Percentiles rank a stretch among this genome's conserved stretches.
Evolutionary conservation across 2,113 vertebrate species (phyloP).

Genomic region (Alces alces): DNA sequence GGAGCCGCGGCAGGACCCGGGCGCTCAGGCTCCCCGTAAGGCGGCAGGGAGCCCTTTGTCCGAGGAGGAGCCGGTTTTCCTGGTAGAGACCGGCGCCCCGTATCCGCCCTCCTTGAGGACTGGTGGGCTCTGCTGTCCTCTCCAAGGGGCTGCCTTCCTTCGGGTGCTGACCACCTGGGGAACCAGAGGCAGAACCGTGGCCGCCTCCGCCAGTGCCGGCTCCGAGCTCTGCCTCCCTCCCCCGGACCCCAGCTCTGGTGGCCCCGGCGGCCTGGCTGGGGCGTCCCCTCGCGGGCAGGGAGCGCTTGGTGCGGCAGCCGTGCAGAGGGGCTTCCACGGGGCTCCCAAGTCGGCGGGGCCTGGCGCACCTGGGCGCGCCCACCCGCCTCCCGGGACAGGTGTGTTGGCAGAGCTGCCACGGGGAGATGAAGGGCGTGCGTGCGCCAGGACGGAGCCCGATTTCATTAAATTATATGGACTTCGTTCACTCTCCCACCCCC

Average conservation of each 20-base stretch:
- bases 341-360: background rate
- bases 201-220: background rate
- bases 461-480: background rate
- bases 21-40: background rate
- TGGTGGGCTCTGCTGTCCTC: background rate
- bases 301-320: background rate
- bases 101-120: background rate
- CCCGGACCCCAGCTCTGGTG: background rate
- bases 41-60: conserved; percentile 59
- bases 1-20: background rate
- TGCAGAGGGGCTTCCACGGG: background rate
- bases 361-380: conserved; percentile 45
- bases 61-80: background rate
- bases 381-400: conserved; percentile 41
- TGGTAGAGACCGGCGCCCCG: background rate
- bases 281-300: background rate
- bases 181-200: background rate
- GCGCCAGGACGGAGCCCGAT: background rate
- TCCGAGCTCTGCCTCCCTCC: background rate
- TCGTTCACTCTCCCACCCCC: background rate
- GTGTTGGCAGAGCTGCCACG: background rate
- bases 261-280: background rate
- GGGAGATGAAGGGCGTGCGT: background rate
- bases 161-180: background rate
- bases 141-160: background rate